Evolutionary conservation across 2,113 vertebrate species (phyloP).

Genomic region (Panthera leo): DNA sequence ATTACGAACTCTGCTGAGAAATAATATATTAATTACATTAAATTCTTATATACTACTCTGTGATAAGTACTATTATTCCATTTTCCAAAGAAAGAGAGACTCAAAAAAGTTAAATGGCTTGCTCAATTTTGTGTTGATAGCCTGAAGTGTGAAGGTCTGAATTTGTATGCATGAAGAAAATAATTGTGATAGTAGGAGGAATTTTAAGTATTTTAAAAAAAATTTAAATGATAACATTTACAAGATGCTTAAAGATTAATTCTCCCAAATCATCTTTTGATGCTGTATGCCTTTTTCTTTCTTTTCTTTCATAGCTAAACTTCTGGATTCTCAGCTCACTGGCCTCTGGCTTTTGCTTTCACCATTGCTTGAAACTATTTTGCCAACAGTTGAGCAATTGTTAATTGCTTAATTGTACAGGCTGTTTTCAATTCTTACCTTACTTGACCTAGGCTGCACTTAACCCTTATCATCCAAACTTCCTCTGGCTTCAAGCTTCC

Average conservation of each 20-base stretch:
- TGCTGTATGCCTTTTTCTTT: neutral
- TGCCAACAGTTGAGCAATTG: neutral
- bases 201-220: neutral
- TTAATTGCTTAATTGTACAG: neutral
- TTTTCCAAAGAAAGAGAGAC: conserved; percentile 15
- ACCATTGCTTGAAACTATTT: neutral
- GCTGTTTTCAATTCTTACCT: neutral
- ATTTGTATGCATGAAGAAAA: conserved; percentile 15
- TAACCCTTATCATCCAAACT: neutral
- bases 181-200: neutral
- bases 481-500: neutral
- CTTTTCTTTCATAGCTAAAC: neutral
- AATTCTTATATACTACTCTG: neutral
- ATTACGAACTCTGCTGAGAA: neutral
- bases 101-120: neutral
- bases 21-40: neutral
- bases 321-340: neutral
- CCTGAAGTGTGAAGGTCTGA: neutral
- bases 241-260: neutral
- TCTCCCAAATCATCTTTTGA: neutral
- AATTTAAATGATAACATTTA: neutral
- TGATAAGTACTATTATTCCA: neutral
- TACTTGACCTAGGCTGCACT: neutral
- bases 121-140: neutral
- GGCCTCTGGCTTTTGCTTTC: neutral